Percentiles rank a stretch among this genome's conserved stretches.
Evolutionary conservation across 1,140 invertebrate genomes (phyloP).

Genomic region (Euura saliciscinereae): DNA sequence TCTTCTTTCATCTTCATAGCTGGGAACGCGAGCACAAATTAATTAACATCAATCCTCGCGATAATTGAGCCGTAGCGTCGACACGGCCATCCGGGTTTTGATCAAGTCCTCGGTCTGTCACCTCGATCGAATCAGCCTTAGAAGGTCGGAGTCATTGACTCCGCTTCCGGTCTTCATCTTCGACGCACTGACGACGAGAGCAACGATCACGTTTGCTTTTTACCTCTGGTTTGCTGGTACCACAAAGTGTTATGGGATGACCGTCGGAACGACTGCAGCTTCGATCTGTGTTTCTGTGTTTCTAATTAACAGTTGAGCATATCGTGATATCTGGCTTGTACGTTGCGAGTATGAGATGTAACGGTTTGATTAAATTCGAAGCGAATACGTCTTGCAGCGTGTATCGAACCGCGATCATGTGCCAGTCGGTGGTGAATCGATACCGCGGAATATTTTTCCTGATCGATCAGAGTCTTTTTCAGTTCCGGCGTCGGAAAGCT

Average conservation of each 20-base stretch:
- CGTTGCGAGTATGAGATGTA: neutral
- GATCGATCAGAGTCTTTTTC: no score
- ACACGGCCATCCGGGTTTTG: no score
- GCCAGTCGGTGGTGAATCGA: neutral
- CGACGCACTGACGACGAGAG: constrained; percentile 27
- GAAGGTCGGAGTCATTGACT: constrained; percentile 50
- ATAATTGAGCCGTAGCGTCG: no score
- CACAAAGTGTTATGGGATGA: no score
- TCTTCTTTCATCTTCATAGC: no score
- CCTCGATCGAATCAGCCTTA: neutral
- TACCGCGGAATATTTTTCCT: neutral
- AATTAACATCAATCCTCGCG: no score
- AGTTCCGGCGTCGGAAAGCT: no score
- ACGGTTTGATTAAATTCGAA: neutral
- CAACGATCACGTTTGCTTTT: no score
- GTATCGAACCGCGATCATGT: no score
- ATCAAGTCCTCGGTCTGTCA: neutral
- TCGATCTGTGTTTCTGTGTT: neutral
- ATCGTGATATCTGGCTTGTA: neutral
- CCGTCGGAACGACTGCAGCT: no score
- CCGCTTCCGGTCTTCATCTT: constrained; percentile 46
- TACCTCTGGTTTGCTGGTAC: no score
- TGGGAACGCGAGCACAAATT: no score
- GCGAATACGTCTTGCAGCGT: neutral
- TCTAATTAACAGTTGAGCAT: neutral